These are phyloP conservation scores for Alectoris magna DNA, from an alignment of 2,797 vertebrate species.

Conservation along the genomic window DNA sequence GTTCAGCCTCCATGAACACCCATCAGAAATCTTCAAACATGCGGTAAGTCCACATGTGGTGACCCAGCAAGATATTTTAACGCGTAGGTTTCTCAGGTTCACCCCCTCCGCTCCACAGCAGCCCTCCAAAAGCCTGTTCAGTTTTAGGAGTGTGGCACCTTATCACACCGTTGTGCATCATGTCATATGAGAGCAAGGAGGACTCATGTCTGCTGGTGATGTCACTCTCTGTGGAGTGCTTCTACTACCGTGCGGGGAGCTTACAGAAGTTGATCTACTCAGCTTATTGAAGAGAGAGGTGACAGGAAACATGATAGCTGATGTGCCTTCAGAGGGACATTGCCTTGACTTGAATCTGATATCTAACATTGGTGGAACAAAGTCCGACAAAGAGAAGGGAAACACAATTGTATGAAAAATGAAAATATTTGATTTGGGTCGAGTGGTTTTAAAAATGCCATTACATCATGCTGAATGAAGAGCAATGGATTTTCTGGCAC, in stretches of 20 bases:
- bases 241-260: not conserved
- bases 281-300: not conserved
- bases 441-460: not conserved
- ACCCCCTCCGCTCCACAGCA: not conserved
- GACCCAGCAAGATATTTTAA: not conserved
- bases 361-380: not conserved
- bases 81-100: not conserved
- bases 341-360: not conserved
- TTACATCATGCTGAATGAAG: not conserved
- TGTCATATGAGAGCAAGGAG: not conserved
- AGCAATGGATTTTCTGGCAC: not conserved
- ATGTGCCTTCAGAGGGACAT: not conserved
- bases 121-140: constrained; percentile 2
- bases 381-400: not conserved
- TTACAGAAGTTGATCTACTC: not conserved
- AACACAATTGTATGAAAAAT: not conserved
- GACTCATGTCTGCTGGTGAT: not conserved
- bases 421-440: not conserved
- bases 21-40: not conserved
- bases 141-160: not conserved
- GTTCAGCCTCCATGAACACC: not conserved
- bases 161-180: rapidly evolving
- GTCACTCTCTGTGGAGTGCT: not conserved
- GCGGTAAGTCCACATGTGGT: not conserved
- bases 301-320: not conserved